A percentile compares a stretch with the other conserved stretches of the same genome.
These are phyloP conservation scores for Rostratula benghalensis DNA, from an alignment of 2,113 vertebrate genomes.

Conservation along the genomic window DNA sequence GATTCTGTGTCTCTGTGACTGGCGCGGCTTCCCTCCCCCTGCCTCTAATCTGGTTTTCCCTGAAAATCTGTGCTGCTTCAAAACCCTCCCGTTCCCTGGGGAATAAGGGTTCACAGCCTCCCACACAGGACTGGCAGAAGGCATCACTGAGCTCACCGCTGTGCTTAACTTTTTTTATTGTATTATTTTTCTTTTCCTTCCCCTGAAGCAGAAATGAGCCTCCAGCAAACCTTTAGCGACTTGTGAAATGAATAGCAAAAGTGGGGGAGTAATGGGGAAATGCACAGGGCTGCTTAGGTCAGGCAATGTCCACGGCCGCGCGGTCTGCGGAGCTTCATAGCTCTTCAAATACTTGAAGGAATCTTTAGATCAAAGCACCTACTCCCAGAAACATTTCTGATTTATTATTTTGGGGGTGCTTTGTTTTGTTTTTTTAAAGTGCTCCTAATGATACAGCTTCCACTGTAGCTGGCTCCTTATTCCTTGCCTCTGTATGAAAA, in stretches of 20 bases:
- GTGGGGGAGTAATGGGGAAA: neutral
- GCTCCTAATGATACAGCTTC: neutral
- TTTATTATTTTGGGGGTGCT: neutral
- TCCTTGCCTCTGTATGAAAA: neutral
- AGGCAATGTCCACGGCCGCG: neutral
- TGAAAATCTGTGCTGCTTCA: neutral
- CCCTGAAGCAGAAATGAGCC: neutral
- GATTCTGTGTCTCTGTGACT: too few species aligned
- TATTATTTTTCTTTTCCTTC: too few species aligned
- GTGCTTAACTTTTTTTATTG: neutral
- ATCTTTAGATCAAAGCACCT: neutral
- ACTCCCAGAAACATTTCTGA: neutral
- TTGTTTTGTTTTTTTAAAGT: neutral
- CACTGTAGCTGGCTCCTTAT: neutral
- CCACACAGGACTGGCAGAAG: neutral
- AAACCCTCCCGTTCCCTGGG: too few species aligned
- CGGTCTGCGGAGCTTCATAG: neutral
- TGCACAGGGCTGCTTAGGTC: neutral
- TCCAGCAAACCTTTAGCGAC: neutral
- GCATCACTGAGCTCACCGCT: neutral
- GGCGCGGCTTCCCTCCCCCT: neutral
- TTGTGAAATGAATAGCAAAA: fast-evolving
- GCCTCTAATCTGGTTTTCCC: neutral
- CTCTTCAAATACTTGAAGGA: neutral
- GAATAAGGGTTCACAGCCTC: neutral